Evolutionary conservation across 2,113 vertebrate genomes (phyloP), one percentile per base, ranked within the genome.

Genomic region (Pterophyllum scalare): DNA sequence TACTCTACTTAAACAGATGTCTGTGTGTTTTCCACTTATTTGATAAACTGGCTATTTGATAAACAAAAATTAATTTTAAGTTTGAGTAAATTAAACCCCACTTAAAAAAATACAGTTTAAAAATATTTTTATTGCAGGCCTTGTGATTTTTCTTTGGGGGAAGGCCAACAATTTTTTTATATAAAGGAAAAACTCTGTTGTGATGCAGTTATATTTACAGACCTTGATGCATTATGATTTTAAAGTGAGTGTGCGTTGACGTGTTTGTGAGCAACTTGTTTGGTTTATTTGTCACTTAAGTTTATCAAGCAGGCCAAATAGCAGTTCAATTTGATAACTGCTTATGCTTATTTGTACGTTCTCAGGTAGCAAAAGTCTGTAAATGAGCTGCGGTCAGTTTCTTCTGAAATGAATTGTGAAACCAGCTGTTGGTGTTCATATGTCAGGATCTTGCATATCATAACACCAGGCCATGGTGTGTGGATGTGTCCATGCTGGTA

Each of bases 371-470:
- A 54, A 54, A 59, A 74, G 19, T 65, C 74, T 64, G 24, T 24
- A 75, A 54, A 43, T n/a, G 15, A 56, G 1, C 52, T 3, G 2
- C 6, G 3, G 12, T 24, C 13, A 59, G 6, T 38, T 76, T 80
- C 8, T 14, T 17, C 13, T 22, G 19, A 78, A 33, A n/a, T 65
- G 13, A 72, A 75, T 49, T 1, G 20, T 46, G 13, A 62, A 62
- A 64, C 8, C 67, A 72, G 67, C 67, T 33, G 26, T 72, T 72
- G 20, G 67, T 31, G 52, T 72, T 72, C 67, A 31, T n/a, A 52
- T 54, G 46, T 52, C 67, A 54, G 67, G 31, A 33, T 72, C 65
- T 57, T 83, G 12, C 17, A 54, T 75, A 75, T 85, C 12, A 59
- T 38, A 77, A 72, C 52, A 72, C 9, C 22, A 62, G 52, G 61